phyloP scores from a whole-genome alignment of 2,113 vertebrate genomes.

The Peromyscus leucopus region DNA sequence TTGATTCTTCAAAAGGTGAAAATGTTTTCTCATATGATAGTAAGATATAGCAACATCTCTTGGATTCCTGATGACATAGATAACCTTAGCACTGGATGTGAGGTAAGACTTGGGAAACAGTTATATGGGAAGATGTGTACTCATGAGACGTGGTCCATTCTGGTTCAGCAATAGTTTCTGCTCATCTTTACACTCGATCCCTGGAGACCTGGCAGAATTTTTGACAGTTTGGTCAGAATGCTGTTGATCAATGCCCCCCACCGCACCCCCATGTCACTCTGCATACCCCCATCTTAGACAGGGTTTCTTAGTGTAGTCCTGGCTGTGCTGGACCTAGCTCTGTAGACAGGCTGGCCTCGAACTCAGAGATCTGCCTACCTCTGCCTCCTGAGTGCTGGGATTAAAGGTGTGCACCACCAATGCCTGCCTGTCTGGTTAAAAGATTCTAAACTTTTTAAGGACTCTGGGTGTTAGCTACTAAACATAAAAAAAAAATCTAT shows the following conservation, averaged over 20 bases:
- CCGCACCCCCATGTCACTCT: no score
- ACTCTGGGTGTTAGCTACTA: background rate
- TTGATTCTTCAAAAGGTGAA: rapidly evolving
- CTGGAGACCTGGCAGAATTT: background rate
- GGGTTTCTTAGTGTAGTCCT: no score
- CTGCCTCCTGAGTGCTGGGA: background rate
- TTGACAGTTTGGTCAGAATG: background rate
- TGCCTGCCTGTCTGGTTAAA: background rate
- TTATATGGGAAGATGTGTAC: background rate
- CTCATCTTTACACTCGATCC: background rate
- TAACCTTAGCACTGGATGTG: background rate
- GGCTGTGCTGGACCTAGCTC: no score
- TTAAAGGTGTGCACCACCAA: background rate
- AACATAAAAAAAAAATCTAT: background rate
- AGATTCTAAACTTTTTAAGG: background rate
- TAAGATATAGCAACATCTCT: background rate
- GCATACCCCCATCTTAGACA: background rate
- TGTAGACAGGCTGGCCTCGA: no score
- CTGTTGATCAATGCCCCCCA: no score
- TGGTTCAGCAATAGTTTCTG: background rate
- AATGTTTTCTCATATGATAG: background rate
- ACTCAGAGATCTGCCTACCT: no score
- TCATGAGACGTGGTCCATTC: background rate
- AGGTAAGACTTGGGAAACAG: background rate
- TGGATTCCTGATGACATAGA: background rate